These are phyloP conservation scores for Seriola rivoliana DNA, from an alignment of 2,113 vertebrate species.

Conservation along the genomic window DNA sequence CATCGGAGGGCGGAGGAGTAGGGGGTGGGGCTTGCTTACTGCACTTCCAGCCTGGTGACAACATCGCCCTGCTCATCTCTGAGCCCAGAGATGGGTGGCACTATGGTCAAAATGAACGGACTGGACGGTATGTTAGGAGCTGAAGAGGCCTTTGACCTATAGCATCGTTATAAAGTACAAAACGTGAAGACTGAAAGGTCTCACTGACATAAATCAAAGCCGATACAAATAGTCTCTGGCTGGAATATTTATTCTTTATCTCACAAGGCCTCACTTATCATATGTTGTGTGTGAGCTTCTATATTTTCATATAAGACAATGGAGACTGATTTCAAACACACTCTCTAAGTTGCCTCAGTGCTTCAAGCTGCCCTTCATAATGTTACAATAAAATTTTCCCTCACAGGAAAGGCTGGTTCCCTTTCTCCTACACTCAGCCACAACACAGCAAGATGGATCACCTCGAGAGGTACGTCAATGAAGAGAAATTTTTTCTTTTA, in stretches of 20 bases:
- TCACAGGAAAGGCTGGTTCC: conserved; percentile 91
- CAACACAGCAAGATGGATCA: conserved; percentile 76
- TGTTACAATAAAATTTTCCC: conserved; percentile 11
- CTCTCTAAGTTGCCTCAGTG: neutral
- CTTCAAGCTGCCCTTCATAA: neutral
- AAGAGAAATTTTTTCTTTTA: neutral
- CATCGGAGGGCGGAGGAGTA: conserved; percentile 46
- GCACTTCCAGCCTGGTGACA: conserved; percentile 86
- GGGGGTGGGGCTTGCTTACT: conserved; percentile 83
- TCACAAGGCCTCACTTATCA: too few relatives aligned
- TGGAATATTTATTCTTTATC: too few relatives aligned
- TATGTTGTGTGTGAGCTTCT: too few relatives aligned
- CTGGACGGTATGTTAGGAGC: conserved; percentile 80
- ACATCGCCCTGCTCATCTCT: conserved; percentile 86
- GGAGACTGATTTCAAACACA: neutral
- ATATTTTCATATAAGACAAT: neutral
- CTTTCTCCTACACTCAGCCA: conserved; percentile 89
- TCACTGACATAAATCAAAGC: neutral
- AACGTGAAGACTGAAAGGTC: neutral
- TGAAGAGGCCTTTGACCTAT: neutral
- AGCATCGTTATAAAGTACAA: neutral
- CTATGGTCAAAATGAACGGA: conserved; percentile 88
- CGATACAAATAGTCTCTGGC: neutral
- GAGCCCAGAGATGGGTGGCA: conserved; percentile 90
- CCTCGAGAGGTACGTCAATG: conserved; percentile 75